Percentiles rank a stretch among this genome's conserved stretches.
phyloP scores from a whole-genome alignment of 2,113 vertebrate genomes.

The Eclectus roratus region DNA sequence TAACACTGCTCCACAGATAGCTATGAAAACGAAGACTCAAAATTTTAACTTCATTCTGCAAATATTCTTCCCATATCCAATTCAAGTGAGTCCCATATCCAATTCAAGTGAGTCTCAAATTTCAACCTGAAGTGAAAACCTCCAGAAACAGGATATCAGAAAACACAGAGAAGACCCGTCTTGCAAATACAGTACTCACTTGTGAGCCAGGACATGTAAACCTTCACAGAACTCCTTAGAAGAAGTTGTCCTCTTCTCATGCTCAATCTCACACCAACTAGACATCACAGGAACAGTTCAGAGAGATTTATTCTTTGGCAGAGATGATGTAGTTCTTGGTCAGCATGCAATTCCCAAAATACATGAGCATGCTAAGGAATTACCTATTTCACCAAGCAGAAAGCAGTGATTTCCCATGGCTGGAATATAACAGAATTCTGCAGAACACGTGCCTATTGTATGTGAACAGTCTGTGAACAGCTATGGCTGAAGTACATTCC shows the following conservation, averaged over 20 bases:
- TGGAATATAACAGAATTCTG: not conserved
- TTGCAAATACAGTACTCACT: not conserved
- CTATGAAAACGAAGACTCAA: not conserved
- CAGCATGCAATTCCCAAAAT: not conserved
- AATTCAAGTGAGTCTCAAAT: not conserved
- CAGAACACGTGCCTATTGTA: fast-evolving
- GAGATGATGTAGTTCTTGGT: not conserved
- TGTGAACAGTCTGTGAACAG: not conserved
- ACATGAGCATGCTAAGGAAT: not conserved
- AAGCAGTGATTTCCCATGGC: not conserved
- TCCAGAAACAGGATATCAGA: not conserved
- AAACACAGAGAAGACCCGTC: not conserved
- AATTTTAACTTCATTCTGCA: not conserved
- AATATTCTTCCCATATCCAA: not conserved
- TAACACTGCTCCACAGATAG: not conserved
- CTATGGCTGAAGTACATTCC: not conserved
- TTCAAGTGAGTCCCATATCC: not conserved
- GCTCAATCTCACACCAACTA: not conserved
- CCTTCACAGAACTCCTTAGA: not conserved
- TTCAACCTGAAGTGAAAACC: not conserved
- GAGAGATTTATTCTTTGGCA: not conserved
- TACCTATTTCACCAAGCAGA: not conserved
- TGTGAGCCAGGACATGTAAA: not conserved
- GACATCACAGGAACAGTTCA: not conserved
- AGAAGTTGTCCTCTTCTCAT: not conserved